These are phyloP conservation scores for Petromus typicus DNA, from an alignment of 2,113 vertebrate species.

Conservation along the genomic window DNA sequence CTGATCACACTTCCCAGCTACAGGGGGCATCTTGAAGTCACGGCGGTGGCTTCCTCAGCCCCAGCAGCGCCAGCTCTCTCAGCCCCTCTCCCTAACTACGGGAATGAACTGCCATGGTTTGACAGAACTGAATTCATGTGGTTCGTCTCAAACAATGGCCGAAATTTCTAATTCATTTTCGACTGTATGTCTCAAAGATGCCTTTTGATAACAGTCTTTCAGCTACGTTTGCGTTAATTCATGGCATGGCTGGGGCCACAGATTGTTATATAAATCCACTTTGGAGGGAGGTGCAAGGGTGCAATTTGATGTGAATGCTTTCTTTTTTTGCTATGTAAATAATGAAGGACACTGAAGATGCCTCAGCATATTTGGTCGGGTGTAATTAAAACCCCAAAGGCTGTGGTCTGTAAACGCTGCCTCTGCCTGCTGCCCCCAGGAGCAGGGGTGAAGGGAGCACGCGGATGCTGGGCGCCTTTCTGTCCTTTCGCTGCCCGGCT, in stretches of 20 bases:
- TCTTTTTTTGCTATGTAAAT: conserved; percentile 30
- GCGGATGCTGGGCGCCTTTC: neutral
- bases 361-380: neutral
- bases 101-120: neutral
- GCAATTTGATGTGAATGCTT: neutral
- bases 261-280: neutral
- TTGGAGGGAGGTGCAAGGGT: neutral
- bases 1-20: neutral
- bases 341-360: conserved; percentile 39
- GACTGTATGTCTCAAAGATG: neutral
- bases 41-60: neutral
- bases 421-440: conserved; percentile 33
- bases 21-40: neutral
- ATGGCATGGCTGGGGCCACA: neutral
- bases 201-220: neutral
- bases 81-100: neutral
- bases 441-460: neutral
- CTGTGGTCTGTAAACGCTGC: conserved; percentile 67
- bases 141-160: neutral
- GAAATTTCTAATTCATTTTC: neutral
- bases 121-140: neutral
- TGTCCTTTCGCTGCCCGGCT: neutral
- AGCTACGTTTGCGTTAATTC: neutral
- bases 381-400: conserved; percentile 45
- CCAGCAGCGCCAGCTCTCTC: neutral